phyloP scores from a whole-genome alignment of 2,888 invertebrate species.

The Gandaritis pyraliata region DNA sequence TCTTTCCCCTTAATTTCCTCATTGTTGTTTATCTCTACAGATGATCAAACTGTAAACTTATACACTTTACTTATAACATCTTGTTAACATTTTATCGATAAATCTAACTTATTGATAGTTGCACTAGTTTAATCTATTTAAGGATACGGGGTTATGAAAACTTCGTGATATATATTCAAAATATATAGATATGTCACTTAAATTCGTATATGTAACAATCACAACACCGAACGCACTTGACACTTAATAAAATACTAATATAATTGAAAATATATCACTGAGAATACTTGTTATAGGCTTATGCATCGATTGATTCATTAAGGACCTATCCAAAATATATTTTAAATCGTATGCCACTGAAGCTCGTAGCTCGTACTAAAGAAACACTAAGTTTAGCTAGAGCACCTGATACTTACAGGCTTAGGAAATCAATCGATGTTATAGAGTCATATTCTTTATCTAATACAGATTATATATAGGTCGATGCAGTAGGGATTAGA shows the following conservation, averaged over 20 bases:
- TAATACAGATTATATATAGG: constrained; percentile 13
- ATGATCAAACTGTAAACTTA: constrained; percentile 59
- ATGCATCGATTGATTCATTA: constrained; percentile 31
- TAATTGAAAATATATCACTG: constrained; percentile 48
- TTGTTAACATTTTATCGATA: constrained; percentile 69
- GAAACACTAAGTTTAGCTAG: background rate
- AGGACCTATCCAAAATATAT: background rate
- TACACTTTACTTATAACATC: constrained; percentile 57
- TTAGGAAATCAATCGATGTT: constrained; percentile 25
- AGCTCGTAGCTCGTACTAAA: background rate
- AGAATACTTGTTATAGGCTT: constrained; percentile 24
- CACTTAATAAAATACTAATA: background rate
- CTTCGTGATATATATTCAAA: constrained; percentile 40
- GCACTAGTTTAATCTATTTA: constrained; percentile 66
- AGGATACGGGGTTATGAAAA: constrained; percentile 37
- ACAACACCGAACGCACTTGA: constrained; percentile 4
- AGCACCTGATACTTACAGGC: background rate
- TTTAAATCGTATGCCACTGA: background rate
- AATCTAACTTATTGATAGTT: constrained; percentile 68
- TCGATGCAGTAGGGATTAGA: constrained; percentile 50
- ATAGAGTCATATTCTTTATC: constrained; percentile 11
- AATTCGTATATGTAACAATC: constrained; percentile 6
- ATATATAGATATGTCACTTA: constrained; percentile 13
- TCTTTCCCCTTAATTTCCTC: constrained; percentile 52
- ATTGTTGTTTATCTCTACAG: constrained; percentile 66